Conservation (phyloP, 1,140 invertebrate genomes). For the Saccostrea glomerata region DNA sequence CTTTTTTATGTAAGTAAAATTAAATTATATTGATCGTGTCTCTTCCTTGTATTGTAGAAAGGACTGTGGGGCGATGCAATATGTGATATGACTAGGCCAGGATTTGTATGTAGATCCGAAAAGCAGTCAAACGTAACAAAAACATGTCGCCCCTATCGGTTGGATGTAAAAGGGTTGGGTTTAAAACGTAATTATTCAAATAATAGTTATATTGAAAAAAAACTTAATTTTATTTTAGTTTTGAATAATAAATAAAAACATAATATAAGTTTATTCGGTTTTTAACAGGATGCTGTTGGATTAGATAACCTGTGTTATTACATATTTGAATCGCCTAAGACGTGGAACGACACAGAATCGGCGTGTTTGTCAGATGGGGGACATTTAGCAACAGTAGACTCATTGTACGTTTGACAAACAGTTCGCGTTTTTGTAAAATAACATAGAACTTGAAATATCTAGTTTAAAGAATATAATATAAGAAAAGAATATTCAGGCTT, state of each 20-base stretch:
- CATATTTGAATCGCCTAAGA: background rate
- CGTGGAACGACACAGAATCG: background rate
- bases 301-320: background rate
- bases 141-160: background rate
- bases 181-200: background rate
- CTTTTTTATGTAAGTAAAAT: background rate
- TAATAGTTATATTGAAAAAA: background rate
- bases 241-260: background rate
- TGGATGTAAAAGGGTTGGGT: background rate
- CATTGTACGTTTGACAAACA: background rate
- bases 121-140: background rate
- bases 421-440: too few relatives aligned
- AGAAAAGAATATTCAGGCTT: too few relatives aligned
- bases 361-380: background rate
- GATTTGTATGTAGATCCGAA: background rate
- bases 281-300: background rate
- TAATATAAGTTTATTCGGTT: background rate
- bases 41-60: background rate
- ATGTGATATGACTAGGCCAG: background rate
- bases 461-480: too few relatives aligned
- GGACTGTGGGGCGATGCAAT: background rate
- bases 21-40: background rate
- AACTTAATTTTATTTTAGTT: background rate
- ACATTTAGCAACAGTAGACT: background rate
- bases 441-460: too few relatives aligned